Evolutionary conservation across 1,140 invertebrate species (phyloP).

Genomic region (Hylaeus volcanicus): DNA sequence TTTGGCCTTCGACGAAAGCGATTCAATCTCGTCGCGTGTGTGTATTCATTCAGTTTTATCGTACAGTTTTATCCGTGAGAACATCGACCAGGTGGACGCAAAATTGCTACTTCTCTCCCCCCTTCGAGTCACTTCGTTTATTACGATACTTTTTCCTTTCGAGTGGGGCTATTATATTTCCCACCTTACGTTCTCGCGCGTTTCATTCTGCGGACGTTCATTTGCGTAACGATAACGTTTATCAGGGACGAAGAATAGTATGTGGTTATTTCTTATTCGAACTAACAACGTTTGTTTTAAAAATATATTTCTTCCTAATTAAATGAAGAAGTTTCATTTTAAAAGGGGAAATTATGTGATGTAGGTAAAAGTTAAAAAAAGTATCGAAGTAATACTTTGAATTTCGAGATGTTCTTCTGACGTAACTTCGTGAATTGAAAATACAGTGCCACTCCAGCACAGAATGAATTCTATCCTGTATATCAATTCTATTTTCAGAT

Average conservation of each 20-base stretch:
- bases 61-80: constrained; percentile 8
- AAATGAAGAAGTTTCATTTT: no score
- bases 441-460: no score
- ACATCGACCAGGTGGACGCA: constrained; percentile 14
- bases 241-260: background rate
- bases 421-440: no score
- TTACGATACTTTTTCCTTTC: background rate
- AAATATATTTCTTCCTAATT: no score
- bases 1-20: constrained; percentile 20
- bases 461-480: no score
- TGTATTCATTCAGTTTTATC: constrained; percentile 32
- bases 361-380: no score
- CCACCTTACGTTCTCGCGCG: background rate
- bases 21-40: constrained; percentile 24
- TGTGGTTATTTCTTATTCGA: background rate
- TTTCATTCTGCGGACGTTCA: background rate
- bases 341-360: no score
- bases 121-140: background rate
- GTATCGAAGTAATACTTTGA: no score
- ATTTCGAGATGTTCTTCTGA: no score
- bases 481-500: no score
- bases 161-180: background rate
- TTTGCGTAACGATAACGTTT: background rate
- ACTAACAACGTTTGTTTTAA: no score
- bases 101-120: background rate